Conservation (phyloP, 2,113 vertebrate species). For the Austrofundulus limnaeus region DNA sequence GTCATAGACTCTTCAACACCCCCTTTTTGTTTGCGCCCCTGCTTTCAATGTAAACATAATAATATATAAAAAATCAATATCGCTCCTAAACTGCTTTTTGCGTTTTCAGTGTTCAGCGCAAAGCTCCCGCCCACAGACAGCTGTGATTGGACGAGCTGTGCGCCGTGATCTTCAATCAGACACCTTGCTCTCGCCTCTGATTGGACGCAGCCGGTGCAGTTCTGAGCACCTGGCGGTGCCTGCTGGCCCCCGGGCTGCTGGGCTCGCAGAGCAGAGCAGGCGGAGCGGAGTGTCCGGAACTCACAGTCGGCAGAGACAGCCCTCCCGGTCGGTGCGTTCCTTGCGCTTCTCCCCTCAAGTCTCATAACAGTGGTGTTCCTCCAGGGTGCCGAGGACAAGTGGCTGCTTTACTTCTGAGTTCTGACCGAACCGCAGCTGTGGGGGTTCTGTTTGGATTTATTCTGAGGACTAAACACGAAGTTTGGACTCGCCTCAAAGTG, state of each 20-base stretch:
- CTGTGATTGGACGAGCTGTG: slow-evolving; percentile 65
- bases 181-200: slow-evolving; percentile 70
- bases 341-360: background rate
- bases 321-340: background rate
- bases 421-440: slow-evolving; percentile 29
- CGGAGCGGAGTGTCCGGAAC: slow-evolving; percentile 22
- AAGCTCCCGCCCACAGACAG: slow-evolving; percentile 46
- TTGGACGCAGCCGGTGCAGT: slow-evolving; percentile 77
- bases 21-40: no score
- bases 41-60: no score
- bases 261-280: slow-evolving; percentile 39
- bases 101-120: slow-evolving; percentile 17
- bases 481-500: slow-evolving; percentile 38
- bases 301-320: slow-evolving; percentile 8
- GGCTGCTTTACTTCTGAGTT: slow-evolving; percentile 38
- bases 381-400: background rate
- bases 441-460: slow-evolving; percentile 39
- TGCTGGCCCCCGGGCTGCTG: slow-evolving; percentile 52
- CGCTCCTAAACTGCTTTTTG: no score
- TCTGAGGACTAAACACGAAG: slow-evolving; percentile 38
- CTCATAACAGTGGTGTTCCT: background rate
- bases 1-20: no score
- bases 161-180: slow-evolving; percentile 66
- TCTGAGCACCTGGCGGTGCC: slow-evolving; percentile 82
- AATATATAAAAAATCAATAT: no score